phyloP scores from a whole-genome alignment of 1,140 invertebrate species.

The Temnothorax curvispinosus region DNA sequence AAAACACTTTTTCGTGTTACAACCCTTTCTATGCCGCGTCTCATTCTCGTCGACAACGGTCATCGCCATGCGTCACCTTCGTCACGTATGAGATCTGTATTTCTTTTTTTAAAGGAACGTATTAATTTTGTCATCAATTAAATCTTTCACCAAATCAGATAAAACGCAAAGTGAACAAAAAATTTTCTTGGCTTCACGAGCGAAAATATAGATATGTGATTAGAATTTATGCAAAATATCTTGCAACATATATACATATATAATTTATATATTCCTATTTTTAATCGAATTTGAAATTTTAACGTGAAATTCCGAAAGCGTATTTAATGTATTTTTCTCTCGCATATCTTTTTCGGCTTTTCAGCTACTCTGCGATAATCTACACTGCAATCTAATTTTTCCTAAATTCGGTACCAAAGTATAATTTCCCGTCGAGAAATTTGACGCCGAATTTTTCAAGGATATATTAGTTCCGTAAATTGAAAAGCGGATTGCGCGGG shows the following conservation, averaged over 20 bases:
- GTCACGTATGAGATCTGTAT: not conserved
- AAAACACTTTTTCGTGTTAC: slow-evolving; percentile 78
- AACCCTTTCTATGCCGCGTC: not conserved
- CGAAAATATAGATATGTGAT: not conserved
- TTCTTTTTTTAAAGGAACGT: not conserved
- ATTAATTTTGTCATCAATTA: not conserved
- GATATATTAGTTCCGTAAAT: slow-evolving; percentile 32
- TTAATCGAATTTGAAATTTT: not conserved
- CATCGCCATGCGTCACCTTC: not conserved
- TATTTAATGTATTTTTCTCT: not conserved
- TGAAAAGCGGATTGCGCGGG: slow-evolving; percentile 22
- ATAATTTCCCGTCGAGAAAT: not conserved
- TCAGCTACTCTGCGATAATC: not conserved
- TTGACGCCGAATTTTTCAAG: slow-evolving; percentile 18
- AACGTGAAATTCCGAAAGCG: not conserved
- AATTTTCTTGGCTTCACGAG: not conserved
- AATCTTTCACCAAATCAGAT: too few relatives aligned
- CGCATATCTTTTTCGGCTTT: not conserved
- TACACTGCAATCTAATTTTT: slow-evolving; percentile 3
- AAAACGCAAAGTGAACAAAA: not conserved
- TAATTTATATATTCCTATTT: not conserved
- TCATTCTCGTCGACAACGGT: not conserved
- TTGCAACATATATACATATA: not conserved
- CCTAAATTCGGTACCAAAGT: not conserved
- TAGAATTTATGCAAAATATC: not conserved